These are phyloP conservation scores for Apodemus agrarius DNA, from an alignment of 2,797 vertebrate genomes.

Conservation along the genomic window DNA sequence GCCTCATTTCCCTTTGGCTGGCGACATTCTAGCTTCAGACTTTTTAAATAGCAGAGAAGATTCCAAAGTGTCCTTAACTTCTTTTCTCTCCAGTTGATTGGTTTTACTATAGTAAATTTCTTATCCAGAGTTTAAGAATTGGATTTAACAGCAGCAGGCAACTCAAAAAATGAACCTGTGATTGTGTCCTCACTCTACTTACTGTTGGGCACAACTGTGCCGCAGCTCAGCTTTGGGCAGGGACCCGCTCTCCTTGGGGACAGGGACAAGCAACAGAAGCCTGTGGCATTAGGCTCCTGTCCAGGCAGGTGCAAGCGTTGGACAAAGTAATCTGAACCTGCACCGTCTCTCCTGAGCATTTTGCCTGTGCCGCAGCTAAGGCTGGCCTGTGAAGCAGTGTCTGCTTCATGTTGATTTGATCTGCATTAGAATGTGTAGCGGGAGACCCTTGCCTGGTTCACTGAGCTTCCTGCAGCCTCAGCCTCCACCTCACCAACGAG, in stretches of 20 bases:
- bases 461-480: neutral
- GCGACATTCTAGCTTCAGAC: neutral
- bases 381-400: too few relatives aligned
- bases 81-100: neutral
- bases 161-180: neutral
- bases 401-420: too few relatives aligned
- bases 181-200: neutral
- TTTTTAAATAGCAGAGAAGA: conserved; percentile 35
- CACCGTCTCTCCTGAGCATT: neutral
- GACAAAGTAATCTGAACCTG: neutral
- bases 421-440: accelerated
- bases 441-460: neutral
- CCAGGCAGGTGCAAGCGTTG: neutral
- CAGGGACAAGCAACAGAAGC: neutral
- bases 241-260: neutral
- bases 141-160: neutral
- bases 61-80: neutral
- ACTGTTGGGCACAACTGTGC: neutral
- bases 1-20: neutral
- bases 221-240: neutral
- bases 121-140: conserved; percentile 28
- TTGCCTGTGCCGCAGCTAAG: neutral
- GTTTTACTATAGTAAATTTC: neutral
- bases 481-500: neutral
- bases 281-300: neutral